Base-by-base conservation (phyloP, 2,113 vertebrate species). In the Rhinopomastus cyanomelas region DNA sequence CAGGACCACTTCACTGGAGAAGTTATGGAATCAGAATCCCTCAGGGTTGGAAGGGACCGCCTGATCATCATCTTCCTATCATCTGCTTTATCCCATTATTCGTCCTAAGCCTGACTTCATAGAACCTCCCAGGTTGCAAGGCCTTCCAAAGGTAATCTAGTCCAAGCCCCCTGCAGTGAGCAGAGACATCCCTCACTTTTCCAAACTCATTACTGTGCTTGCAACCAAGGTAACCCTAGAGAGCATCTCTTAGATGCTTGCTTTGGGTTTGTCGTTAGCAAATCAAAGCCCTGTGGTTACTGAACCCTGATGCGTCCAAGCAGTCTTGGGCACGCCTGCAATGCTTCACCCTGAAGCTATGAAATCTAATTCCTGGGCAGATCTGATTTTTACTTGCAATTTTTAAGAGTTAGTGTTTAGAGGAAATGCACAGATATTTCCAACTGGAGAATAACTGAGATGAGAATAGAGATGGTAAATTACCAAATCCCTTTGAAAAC, bases 171-270 rank as follows among this genome's bases (percentile, higher is more conserved):
- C 39, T 42, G 39, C 39, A 42, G 39, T 42, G 39, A 42, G 39
- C 39, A 42, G 39, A 15, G 39, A 42, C 39, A 42, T 42, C 11
- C 39, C 6, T 94, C 46, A 78, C 29, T 55, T 85, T 94, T 89
- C 73, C n/a, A 82, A 60, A 74, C 67, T 79, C 74, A 89, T 39
- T 48, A 32, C 8, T 81, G 42, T 42, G 23, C 37, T 80, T 96
- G 75, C 60, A 93, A 77, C 21, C 46, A 94, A 89, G 77, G 74
- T 59, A 85, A 90, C 74, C 56, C 39, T 56, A 59, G 56, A 79
- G 13, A 21, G 19, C 26, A 86, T 25, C 27, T 83, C 64, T 79
- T 81, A n/a, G n/a, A 34, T 92, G 23, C 27, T 46, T 77, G 30
- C 44, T 79, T 67, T 71, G 23, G 10, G 17, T 55, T 86, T 64